phyloP scores from a whole-genome alignment of 2,888 invertebrate genomes.

The Scaptomyza parva region DNA sequence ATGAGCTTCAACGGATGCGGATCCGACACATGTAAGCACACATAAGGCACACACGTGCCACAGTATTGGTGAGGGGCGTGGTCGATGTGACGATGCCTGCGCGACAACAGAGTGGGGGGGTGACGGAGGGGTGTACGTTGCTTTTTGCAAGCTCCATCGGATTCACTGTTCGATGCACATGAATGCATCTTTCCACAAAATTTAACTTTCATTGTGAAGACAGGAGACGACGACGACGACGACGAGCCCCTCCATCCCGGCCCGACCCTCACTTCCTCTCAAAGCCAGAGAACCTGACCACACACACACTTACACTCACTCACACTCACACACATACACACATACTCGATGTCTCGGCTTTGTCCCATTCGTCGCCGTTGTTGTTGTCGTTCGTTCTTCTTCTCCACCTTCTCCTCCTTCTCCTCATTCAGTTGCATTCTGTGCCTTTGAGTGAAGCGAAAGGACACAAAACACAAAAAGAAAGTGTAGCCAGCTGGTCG shows the following conservation, averaged over 20 bases:
- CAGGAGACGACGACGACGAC: too few relatives aligned
- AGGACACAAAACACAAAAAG: neutral
- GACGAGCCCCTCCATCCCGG: neutral
- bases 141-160: conserved; percentile 46
- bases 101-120: too few relatives aligned
- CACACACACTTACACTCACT: neutral
- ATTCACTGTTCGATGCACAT: conserved; percentile 75
- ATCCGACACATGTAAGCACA: conserved; percentile 62
- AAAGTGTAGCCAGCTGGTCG: too few relatives aligned
- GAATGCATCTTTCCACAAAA: conserved; percentile 79
- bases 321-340: neutral
- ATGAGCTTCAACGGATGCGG: conserved; percentile 61
- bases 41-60: conserved; percentile 14
- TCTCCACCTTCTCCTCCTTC: neutral
- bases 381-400: conserved; percentile 11
- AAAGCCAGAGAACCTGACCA: conserved; percentile 11
- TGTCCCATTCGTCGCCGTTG: conserved; percentile 23
- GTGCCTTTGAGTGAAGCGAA: too few relatives aligned
- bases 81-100: conserved; percentile 2
- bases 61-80: conserved; percentile 1
- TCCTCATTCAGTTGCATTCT: conserved; percentile 9
- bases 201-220: conserved; percentile 67
- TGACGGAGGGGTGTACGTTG: neutral
- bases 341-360: neutral
- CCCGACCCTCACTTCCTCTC: neutral